phyloP scores from a whole-genome alignment of 1,140 invertebrate genomes.

The Macrobrachium nipponense region DNA sequence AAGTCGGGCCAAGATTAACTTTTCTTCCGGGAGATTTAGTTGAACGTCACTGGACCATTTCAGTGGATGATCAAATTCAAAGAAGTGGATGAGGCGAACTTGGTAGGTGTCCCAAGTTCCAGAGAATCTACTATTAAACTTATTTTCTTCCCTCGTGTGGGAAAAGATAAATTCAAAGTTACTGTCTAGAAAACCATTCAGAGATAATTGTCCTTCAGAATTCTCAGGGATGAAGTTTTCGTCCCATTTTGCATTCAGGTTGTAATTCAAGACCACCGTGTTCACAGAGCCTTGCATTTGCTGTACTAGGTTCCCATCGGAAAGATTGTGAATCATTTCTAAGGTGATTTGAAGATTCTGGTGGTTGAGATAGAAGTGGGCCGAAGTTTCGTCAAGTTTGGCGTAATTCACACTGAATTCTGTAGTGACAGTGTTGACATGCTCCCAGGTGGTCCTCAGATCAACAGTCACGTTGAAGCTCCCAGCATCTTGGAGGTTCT shows the following conservation, averaged over 20 bases:
- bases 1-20: background rate
- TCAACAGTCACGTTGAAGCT: conserved; percentile 32
- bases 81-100: background rate
- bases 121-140: background rate
- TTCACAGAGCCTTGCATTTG: conserved; percentile 39
- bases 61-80: background rate
- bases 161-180: conserved; percentile 17
- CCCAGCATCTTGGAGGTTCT: background rate
- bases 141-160: conserved; percentile 6
- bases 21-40: background rate
- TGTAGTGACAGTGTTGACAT: conserved; percentile 17
- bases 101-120: background rate
- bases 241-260: conserved; percentile 33
- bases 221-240: conserved; percentile 24
- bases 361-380: conserved; percentile 27
- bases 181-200: conserved; percentile 10
- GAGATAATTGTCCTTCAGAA: conserved; percentile 22
- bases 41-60: background rate
- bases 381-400: background rate
- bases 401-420: conserved; percentile 22
- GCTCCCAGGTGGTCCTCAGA: background rate
- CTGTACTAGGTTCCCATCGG: background rate
- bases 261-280: background rate
- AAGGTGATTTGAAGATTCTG: conserved; percentile 6
- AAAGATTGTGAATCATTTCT: conserved; percentile 25